Evolutionary conservation across 2,113 vertebrate genomes (phyloP), one percentile per base, ranked within the genome.

Genomic region (Channa maculata): DNA sequence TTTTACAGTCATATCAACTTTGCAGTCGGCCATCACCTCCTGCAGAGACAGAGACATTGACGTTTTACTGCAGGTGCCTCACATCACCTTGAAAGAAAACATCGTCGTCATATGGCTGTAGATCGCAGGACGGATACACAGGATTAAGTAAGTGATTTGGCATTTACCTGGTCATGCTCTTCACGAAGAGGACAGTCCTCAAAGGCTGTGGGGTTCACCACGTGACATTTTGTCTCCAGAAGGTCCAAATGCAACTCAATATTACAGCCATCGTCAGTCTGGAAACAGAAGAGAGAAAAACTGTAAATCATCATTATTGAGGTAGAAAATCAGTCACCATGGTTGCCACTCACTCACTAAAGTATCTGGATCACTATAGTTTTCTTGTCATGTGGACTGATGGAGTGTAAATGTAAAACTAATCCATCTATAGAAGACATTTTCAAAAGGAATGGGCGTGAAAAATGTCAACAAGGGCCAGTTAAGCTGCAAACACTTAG

Each of bases 1-100:
- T 38, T 7, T 10, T 3, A 89, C 59, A 5, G 44, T 60, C 8
- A 93, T 37, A 10, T 34, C 46, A 15, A 91, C 80, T 0, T 75
- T 83, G 75, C 92, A 93, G 60, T 77, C 70, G 6, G 90, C 84
- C 24, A 11, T 62, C 66, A 93, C 90, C 3, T 48, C 59, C 87
- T 92, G 45, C 52, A 65, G n/a, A 38, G 58, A 50, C 71, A n/a
- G 9, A 78, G 10, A 73, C 12, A 65, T 6, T 39, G 3, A 45
- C 12, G 57, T 54, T 33, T 38, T 24, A 15, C 24, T 52, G 1
- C 33, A 58, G 3, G 15, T 8, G 36, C 2, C 11, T 39, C n/a
- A 43, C 13, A 8, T 46, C 10, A 7, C 37, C 7, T n/a, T 48
- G 15, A 13, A 8, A 14, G 5, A 33, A 33, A 43, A 43, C n/a